Percentiles rank a stretch among this genome's conserved stretches.
Conservation (phyloP, 2,113 vertebrate species). For the Sminthopsis crassicaudata region DNA sequence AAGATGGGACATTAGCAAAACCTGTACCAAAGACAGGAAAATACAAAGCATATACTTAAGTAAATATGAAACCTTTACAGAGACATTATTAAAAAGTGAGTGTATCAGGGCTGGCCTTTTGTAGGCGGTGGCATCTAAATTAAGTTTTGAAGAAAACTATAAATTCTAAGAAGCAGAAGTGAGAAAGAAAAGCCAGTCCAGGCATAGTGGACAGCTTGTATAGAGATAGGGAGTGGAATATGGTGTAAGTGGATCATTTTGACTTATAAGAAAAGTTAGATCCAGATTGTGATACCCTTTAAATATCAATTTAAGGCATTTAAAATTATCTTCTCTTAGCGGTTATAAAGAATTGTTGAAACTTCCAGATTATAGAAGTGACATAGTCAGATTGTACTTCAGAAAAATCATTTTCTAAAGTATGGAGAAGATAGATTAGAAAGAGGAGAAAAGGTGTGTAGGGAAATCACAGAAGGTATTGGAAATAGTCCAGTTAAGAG, state of each 20-base stretch:
- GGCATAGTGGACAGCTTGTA: not conserved
- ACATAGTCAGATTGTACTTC: not conserved
- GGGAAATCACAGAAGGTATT: not conserved
- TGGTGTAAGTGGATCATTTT: not conserved
- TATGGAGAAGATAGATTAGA: not conserved
- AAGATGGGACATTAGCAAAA: not conserved
- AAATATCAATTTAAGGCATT: not conserved
- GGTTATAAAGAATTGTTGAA: not conserved
- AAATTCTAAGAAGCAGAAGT: not conserved
- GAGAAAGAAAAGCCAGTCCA: not conserved
- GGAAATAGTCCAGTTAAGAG: not conserved
- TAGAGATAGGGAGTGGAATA: not conserved
- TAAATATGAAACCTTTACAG: not conserved
- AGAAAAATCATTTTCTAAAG: not conserved
- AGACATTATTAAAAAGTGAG: not conserved
- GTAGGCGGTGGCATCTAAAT: not conserved
- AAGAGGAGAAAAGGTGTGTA: not conserved
- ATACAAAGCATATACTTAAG: not conserved
- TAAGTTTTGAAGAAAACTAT: not conserved
- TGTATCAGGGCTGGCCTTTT: not conserved
- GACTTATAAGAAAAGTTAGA: not conserved
- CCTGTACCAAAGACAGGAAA: not conserved
- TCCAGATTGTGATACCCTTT: not conserved
- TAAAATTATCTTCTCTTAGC: not conserved
- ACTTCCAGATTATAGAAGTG: not conserved